phyloP scores from a whole-genome alignment of 1,140 invertebrate species.

The Zaprionus nigranus region DNA sequence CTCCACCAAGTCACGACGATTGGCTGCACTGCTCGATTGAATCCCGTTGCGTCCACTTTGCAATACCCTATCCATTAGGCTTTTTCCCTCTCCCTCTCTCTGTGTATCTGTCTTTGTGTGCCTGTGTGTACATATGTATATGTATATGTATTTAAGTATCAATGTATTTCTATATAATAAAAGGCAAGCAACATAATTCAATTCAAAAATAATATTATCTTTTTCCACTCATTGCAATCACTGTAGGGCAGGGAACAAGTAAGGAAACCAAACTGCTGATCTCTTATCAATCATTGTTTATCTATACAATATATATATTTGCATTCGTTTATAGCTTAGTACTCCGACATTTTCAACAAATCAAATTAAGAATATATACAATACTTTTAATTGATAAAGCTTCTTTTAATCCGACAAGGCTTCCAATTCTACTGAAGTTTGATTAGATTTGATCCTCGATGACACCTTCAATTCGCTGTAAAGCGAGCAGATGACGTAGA shows the following conservation, averaged over 20 bases:
- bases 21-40: slow-evolving; percentile 22
- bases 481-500: no score
- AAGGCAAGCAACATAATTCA: slow-evolving; percentile 30
- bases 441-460: no score
- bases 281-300: no score
- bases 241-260: background rate
- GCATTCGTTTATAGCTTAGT: no score
- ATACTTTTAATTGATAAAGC: no score
- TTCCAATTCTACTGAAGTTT: no score
- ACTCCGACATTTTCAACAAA: no score
- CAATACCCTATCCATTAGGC: background rate
- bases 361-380: no score
- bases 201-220: background rate
- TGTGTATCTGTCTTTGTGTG: background rate
- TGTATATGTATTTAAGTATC: slow-evolving; percentile 7
- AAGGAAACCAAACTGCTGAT: no score
- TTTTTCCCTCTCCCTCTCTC: background rate
- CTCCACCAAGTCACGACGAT: slow-evolving; percentile 35
- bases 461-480: no score
- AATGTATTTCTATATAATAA: slow-evolving; percentile 33
- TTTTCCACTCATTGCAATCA: background rate
- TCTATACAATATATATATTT: background rate
- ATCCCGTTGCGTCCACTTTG: slow-evolving; percentile 3
- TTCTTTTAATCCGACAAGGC: no score
- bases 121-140: slow-evolving; percentile 24